Percentiles rank a stretch among this genome's conserved stretches.
These are phyloP conservation scores for Sternotherus odoratus DNA, from an alignment of 2,797 vertebrate genomes.

Conservation along the genomic window DNA sequence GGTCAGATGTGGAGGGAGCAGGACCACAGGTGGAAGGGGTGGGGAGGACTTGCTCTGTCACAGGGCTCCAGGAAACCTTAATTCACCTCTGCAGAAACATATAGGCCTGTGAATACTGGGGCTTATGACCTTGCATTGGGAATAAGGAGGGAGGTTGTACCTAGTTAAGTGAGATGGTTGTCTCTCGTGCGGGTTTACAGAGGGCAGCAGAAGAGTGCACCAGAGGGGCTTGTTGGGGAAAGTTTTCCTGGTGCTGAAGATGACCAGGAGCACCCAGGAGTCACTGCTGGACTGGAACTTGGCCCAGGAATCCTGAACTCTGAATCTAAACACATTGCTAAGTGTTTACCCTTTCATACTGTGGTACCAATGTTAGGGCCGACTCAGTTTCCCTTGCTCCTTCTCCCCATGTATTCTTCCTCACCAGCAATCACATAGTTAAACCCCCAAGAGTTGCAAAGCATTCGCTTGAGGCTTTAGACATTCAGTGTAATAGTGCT, in stretches of 20 bases:
- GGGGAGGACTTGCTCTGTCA: too few species aligned
- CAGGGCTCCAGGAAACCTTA: too few species aligned
- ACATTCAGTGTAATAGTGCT: too few species aligned
- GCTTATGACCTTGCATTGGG: background rate
- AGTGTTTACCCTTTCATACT: too few species aligned
- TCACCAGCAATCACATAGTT: too few species aligned
- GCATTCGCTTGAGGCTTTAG: too few species aligned
- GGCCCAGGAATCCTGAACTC: background rate
- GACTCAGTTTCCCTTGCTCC: too few species aligned
- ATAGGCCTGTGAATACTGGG: background rate
- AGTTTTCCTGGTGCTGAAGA: background rate
- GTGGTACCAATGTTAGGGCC: background rate
- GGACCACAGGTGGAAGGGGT: too few species aligned
- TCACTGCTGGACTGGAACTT: background rate
- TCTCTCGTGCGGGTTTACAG: background rate
- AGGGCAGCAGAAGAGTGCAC: background rate
- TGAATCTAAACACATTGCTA: background rate
- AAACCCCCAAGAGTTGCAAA: too few species aligned
- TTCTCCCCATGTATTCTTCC: too few species aligned
- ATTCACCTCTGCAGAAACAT: background rate
- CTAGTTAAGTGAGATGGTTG: background rate
- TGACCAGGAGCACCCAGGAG: background rate
- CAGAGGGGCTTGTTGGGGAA: background rate
- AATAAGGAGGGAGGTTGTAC: background rate
- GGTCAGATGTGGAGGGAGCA: too few species aligned